Evolutionary conservation across 2,888 invertebrate species (phyloP).

Genomic region (Agonopterix alstromeriana): DNA sequence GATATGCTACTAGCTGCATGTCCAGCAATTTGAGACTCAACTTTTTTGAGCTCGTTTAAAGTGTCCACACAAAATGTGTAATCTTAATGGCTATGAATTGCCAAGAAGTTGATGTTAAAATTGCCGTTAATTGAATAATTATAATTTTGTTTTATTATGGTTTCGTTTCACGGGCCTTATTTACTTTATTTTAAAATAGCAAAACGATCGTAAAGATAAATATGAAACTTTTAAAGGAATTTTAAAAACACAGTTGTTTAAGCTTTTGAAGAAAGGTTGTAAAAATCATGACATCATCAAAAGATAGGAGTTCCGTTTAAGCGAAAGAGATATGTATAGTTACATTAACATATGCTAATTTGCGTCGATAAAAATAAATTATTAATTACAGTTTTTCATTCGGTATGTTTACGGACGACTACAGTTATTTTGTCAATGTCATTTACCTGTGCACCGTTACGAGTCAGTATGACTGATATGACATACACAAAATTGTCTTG

Average conservation of each 20-base stretch:
- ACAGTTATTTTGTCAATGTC: slow-evolving; percentile 28
- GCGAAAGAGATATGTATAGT: neutral
- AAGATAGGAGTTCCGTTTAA: slow-evolving; percentile 1
- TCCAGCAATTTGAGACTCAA: slow-evolving; percentile 37
- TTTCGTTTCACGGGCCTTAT: too few relatives aligned
- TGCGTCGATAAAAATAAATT: slow-evolving; percentile 17
- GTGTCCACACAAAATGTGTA: slow-evolving; percentile 33
- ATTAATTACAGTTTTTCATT: slow-evolving; percentile 20
- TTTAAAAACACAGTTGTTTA: too few relatives aligned
- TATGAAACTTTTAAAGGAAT: too few relatives aligned
- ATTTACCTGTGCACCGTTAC: slow-evolving; percentile 17
- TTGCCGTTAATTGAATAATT: slow-evolving; percentile 33
- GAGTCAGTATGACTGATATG: neutral
- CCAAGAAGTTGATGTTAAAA: slow-evolving; percentile 30
- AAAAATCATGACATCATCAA: neutral
- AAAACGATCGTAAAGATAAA: too few relatives aligned
- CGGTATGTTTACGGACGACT: slow-evolving; percentile 12
- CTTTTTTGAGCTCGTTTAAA: slow-evolving; percentile 36
- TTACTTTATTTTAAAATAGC: too few relatives aligned
- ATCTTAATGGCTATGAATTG: slow-evolving; percentile 34
- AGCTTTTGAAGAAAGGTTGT: too few relatives aligned
- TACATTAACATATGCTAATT: slow-evolving; percentile 23
- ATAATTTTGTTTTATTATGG: slow-evolving; percentile 14
- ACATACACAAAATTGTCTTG: slow-evolving; percentile 2
- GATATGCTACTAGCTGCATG: slow-evolving; percentile 34